phyloP scores from a whole-genome alignment of 2,797 vertebrate species.

The Mareca strepera region DNA sequence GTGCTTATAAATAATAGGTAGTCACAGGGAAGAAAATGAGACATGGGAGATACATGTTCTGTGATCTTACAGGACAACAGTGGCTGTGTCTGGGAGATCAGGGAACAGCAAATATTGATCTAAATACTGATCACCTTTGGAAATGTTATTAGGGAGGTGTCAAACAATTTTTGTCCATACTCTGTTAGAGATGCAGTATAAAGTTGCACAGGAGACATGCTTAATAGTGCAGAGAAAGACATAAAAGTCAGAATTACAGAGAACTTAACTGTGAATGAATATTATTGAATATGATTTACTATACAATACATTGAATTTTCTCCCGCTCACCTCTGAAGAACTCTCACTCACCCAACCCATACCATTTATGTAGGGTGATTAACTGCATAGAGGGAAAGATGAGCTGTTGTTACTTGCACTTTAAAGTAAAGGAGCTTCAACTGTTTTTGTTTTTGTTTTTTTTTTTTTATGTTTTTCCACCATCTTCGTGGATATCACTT shows the following conservation, averaged over 20 bases:
- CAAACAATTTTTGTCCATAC: neutral
- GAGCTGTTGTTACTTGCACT: neutral
- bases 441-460: neutral
- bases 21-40: neutral
- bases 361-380: neutral
- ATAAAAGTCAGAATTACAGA: neutral
- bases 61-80: neutral
- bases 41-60: neutral
- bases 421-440: neutral
- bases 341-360: neutral
- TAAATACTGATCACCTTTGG: neutral
- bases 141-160: neutral
- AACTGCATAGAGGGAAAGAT: neutral
- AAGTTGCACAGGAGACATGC: neutral
- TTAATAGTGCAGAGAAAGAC: neutral
- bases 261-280: neutral
- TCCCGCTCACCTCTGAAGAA: neutral
- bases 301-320: neutral
- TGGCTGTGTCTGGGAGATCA: neutral
- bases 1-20: neutral
- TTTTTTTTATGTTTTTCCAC: neutral
- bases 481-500: neutral
- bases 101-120: neutral
- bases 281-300: neutral
- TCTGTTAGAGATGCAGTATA: neutral